phyloP scores from a whole-genome alignment of 2,113 vertebrate species.

The Lophotis ruficrista region DNA sequence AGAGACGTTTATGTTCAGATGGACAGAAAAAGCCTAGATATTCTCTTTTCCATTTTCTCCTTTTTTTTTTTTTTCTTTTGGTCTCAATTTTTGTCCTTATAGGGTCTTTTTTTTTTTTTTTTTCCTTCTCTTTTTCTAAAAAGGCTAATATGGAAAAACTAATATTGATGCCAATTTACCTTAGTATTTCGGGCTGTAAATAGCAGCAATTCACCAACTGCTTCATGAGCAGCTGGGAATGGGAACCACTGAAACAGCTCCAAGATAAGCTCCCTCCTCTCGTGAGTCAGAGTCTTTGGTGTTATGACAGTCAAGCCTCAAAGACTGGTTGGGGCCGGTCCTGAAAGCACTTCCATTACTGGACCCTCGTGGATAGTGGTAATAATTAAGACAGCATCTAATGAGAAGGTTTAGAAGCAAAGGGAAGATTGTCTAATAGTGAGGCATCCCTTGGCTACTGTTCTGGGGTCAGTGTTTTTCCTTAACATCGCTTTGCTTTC shows the following conservation, averaged over 20 bases:
- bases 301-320: neutral
- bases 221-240: neutral
- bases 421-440: neutral
- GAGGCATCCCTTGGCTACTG: neutral
- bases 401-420: neutral
- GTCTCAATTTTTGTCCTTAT: fast-evolving
- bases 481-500: neutral
- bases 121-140: neutral
- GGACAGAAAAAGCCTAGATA: neutral
- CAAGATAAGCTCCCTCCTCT: neutral
- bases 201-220: neutral
- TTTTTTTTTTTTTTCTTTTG: no score
- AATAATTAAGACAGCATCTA: neutral
- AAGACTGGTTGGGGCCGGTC: neutral
- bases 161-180: neutral
- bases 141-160: neutral
- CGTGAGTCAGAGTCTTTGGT: fast-evolving
- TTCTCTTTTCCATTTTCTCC: neutral
- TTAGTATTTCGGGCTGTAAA: neutral
- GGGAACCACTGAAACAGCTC: neutral
- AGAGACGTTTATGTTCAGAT: neutral
- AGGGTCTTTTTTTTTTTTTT: neutral
- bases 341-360: neutral
- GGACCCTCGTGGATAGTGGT: neutral
- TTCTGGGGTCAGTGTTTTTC: neutral